Evolutionary conservation across 2,888 invertebrate species (phyloP), one percentile per base, ranked within the genome.

Genomic region (Drosophila mettleri): DNA sequence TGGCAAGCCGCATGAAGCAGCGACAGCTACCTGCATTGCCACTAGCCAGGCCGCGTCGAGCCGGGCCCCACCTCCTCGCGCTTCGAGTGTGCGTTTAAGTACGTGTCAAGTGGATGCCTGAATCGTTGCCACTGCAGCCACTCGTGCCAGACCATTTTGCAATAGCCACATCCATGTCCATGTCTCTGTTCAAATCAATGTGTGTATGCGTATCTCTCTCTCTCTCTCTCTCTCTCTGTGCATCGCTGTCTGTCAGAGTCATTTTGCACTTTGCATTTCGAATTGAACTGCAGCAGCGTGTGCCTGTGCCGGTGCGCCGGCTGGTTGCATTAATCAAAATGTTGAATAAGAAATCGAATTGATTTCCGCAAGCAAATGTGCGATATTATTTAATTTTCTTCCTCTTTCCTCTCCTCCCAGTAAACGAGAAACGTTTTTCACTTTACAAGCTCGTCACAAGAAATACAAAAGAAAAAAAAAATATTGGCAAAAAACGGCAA

Each of bases 331-430:
- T 89, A 87, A 88, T 89, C 88, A 89, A 89, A 89, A 85, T 85
- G 85, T 89, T 87, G 86, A 89, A 86, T 86, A 86, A 89, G 87
- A 81, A 80, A 81, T 86, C 57, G 66, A 83, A 82, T 83, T 83
- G 85, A 85, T 80, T 85, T 78, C 71, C 62, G 67, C 65, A 62
- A 76, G 79, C 78, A 74, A 81, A 70, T 80, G 73, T 70, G 78
- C 80, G 70, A 82, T 82, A 78, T 78, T 84, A 82, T 82, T 81
- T 80, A 74, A 74, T 74, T 82, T 43, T 43, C 43, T 16, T 43
- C 43, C 43, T 27, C 43, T 24, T 24, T 43, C 24, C 24, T n/a
- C 9, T 8, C n/a, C 14, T 3, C 61, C 59, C 45, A 22, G 72
- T 61, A 59, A 65, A 62, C 52, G 52, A 39, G 29, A 69, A 72